These are phyloP conservation scores for Umimayanthus kanabou DNA, from an alignment of 92 coral and sea anemone genomes.

Conservation along the genomic window DNA sequence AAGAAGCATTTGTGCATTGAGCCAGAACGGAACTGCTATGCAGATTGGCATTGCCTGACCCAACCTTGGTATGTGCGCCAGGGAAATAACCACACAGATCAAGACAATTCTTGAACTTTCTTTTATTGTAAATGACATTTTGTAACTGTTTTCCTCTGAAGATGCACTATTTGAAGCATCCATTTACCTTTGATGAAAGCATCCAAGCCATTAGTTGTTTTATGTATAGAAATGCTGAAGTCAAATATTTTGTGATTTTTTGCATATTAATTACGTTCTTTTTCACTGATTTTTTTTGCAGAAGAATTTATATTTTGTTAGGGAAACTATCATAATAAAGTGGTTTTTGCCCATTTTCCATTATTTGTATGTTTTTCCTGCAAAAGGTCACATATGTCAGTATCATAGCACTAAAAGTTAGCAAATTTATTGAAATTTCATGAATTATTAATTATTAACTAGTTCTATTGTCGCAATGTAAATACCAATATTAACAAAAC, in stretches of 20 bases:
- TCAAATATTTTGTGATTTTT: background rate
- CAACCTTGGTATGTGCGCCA: too few relatives aligned
- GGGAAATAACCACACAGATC: too few relatives aligned
- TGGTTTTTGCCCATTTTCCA: conserved; percentile 1
- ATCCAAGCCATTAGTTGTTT: background rate
- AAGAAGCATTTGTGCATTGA: background rate
- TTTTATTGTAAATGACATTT: too few relatives aligned
- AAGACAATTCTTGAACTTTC: too few relatives aligned
- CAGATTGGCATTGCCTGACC: too few relatives aligned
- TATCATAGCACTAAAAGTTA: background rate
- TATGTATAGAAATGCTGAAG: background rate
- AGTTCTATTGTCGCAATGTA: background rate
- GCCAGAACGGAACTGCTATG: background rate
- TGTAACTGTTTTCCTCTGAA: too few relatives aligned
- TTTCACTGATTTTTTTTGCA: conserved; percentile 1
- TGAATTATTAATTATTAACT: background rate
- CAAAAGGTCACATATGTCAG: background rate
- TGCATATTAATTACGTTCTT: background rate
- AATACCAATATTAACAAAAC: background rate
- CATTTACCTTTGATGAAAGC: too few relatives aligned
- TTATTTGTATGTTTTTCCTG: conserved; percentile 6
- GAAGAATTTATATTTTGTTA: background rate
- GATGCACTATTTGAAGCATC: too few relatives aligned
- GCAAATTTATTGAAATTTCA: background rate
- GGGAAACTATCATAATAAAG: background rate